Evolutionary conservation across 2,113 vertebrate genomes (phyloP).

Genomic region (Pollachius pollachius): DNA sequence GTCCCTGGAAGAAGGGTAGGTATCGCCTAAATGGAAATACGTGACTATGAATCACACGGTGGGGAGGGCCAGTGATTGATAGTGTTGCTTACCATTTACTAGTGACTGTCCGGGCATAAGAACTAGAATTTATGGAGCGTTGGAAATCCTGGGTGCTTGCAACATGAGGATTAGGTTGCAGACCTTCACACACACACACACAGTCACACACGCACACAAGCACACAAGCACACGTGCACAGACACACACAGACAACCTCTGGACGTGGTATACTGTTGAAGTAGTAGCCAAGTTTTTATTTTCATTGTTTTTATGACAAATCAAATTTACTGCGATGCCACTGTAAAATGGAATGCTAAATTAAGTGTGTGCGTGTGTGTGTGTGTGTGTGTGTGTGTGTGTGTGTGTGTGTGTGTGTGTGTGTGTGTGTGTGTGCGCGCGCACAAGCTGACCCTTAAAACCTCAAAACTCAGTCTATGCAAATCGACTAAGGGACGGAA

Average conservation of each 20-base stretch:
- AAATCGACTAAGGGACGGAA: too few species aligned
- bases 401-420: too few species aligned
- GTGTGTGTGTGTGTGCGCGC: too few species aligned
- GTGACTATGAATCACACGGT: slow-evolving; percentile 77
- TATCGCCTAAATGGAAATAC: slow-evolving; percentile 68
- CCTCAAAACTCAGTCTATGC: slow-evolving; percentile 10
- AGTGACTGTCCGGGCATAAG: slow-evolving; percentile 73
- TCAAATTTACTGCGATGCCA: slow-evolving; percentile 28
- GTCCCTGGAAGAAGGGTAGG: neutral
- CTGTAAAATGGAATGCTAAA: slow-evolving; percentile 21
- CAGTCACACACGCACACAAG: too few species aligned
- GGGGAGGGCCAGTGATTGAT: slow-evolving; percentile 70
- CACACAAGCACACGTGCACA: too few species aligned
- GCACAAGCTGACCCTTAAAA: slow-evolving; percentile 22
- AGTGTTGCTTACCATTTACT: slow-evolving; percentile 72
- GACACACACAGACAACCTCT: neutral
- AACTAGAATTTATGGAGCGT: slow-evolving; percentile 68
- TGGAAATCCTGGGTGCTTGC: slow-evolving; percentile 57
- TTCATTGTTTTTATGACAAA: slow-evolving; percentile 38
- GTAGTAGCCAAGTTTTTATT: neutral
- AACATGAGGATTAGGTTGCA: slow-evolving; percentile 60
- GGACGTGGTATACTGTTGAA: neutral
- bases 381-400: slow-evolving; percentile 2
- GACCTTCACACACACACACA: neutral
- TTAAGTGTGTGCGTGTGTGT: slow-evolving; percentile 4